Percentiles rank a stretch among this genome's conserved stretches.
Evolutionary conservation across 2,888 invertebrate genomes (phyloP).

Genomic region (Congeria kusceri): DNA sequence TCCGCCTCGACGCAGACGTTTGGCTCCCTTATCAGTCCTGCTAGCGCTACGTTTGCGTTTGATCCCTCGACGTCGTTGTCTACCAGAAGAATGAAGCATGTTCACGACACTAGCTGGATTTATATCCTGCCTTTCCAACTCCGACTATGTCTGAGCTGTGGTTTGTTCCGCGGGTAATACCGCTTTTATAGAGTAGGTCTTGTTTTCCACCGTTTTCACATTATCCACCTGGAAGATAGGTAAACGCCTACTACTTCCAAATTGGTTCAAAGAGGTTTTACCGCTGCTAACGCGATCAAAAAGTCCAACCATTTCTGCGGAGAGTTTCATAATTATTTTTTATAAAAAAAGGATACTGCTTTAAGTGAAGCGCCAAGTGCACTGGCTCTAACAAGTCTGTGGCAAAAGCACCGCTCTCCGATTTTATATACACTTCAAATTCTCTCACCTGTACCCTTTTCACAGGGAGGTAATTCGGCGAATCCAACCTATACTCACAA

Average conservation of each 20-base stretch:
- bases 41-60: no score
- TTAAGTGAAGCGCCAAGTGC: slow-evolving; percentile 29
- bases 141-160: no score
- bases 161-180: no score
- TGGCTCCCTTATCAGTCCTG: no score
- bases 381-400: slow-evolving; percentile 12
- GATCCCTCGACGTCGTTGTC: no score
- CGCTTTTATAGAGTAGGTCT: no score
- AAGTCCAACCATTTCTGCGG: slow-evolving; percentile 32
- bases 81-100: no score
- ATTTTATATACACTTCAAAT: slow-evolving; percentile 27
- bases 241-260: slow-evolving; percentile 13
- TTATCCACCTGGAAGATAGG: no score
- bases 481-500: slow-evolving; percentile 11
- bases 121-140: no score
- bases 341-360: slow-evolving; percentile 14
- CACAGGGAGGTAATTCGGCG: slow-evolving; percentile 20
- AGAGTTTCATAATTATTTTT: slow-evolving; percentile 12
- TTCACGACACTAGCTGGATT: no score
- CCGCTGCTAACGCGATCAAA: slow-evolving; percentile 20
- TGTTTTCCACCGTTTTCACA: no score
- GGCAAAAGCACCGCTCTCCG: neutral
- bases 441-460: slow-evolving; percentile 13
- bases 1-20: no score
- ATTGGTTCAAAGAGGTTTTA: slow-evolving; percentile 16